Percentiles rank a stretch among this genome's conserved stretches.
phyloP scores from a whole-genome alignment of 1,140 invertebrate species.

The Diplogasteroides magnus region DNA sequence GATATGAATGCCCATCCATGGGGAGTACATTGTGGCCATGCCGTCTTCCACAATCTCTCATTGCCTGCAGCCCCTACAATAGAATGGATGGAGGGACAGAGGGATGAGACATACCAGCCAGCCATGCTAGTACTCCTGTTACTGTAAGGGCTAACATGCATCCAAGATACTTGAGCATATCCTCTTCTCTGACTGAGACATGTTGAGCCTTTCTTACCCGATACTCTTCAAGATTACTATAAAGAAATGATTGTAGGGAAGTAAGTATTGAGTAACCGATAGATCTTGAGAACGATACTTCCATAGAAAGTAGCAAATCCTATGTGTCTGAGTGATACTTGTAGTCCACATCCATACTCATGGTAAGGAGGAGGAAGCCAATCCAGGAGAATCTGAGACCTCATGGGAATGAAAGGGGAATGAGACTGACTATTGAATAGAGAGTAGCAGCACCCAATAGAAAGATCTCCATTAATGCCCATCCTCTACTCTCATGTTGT shows the following conservation, averaged over 20 bases:
- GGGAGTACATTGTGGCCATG: constrained; percentile 52
- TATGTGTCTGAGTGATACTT: constrained; percentile 80
- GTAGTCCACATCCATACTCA: constrained; percentile 65
- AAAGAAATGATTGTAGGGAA: constrained; percentile 35
- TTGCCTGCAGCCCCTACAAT: constrained; percentile 29
- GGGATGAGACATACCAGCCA: neutral
- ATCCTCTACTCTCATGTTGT: constrained; percentile 60
- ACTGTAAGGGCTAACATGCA: constrained; percentile 81
- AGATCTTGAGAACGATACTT: constrained; percentile 78
- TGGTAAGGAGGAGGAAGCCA: constrained; percentile 68
- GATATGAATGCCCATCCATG: constrained; percentile 41
- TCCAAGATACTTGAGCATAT: constrained; percentile 74
- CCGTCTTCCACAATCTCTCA: constrained; percentile 37
- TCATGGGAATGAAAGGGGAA: constrained; percentile 10
- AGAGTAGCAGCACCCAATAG: constrained; percentile 75
- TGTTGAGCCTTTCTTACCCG: constrained; percentile 80
- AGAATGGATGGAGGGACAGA: constrained; percentile 8
- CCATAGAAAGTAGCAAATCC: constrained; percentile 86
- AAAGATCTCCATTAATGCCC: constrained; percentile 80
- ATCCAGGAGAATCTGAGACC: constrained; percentile 70
- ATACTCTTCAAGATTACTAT: constrained; percentile 64
- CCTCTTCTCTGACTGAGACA: constrained; percentile 77
- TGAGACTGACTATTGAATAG: constrained; percentile 72
- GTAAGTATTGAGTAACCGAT: constrained; percentile 63
- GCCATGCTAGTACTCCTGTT: constrained; percentile 57